These are phyloP conservation scores for Thamnophis sirtalis DNA, from an alignment of 2,113 vertebrate species.

Conservation along the genomic window DNA sequence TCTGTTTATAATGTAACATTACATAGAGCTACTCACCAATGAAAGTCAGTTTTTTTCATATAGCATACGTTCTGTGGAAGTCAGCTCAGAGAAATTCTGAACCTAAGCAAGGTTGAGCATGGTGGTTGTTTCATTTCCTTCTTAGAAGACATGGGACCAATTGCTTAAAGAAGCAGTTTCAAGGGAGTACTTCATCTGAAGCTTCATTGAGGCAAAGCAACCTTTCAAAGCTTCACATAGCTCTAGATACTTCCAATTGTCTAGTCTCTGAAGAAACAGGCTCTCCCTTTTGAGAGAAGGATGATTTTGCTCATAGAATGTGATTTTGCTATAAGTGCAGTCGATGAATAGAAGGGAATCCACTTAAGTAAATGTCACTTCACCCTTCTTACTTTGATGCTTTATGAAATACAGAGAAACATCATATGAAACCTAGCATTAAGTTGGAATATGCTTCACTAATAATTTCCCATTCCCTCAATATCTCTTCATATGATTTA, in stretches of 20 bases:
- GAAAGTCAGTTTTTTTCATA: background rate
- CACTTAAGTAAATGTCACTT: background rate
- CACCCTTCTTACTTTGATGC: background rate
- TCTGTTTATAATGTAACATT: background rate
- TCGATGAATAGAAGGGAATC: background rate
- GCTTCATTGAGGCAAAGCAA: background rate
- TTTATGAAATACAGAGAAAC: background rate
- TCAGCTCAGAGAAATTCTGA: background rate
- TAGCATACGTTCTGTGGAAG: background rate
- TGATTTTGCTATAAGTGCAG: background rate
- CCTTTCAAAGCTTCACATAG: background rate
- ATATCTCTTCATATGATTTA: background rate
- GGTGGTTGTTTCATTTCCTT: background rate
- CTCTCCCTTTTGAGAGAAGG: background rate
- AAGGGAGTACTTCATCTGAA: background rate
- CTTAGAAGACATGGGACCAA: background rate
- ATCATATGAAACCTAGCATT: background rate
- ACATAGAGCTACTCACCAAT: background rate
- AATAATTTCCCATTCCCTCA: background rate
- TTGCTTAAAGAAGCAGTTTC: background rate
- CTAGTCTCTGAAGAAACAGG: background rate
- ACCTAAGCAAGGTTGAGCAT: background rate
- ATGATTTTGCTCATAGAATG: background rate
- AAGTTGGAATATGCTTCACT: background rate
- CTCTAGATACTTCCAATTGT: background rate